Evolutionary conservation across 2,113 vertebrate species (phyloP), one percentile per base, ranked within the genome.

Genomic region (Notothenia coriiceps): DNA sequence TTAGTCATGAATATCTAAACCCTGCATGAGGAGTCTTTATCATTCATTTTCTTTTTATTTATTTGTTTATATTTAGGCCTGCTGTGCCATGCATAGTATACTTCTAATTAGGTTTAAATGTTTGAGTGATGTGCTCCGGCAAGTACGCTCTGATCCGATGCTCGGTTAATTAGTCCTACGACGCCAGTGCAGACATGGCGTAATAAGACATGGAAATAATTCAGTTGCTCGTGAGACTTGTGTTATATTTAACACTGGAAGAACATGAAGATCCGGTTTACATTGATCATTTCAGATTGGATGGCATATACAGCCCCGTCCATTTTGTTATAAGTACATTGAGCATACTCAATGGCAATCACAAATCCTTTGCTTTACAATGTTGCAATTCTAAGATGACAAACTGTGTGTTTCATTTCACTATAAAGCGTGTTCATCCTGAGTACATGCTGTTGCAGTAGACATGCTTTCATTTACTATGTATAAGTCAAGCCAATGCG

Each of bases 61-160:
- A 70, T 89, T 86, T 90, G 35, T 40, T 40, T 40, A 51, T 86
- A 83, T 76, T 22, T 60, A 43, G 56, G 47, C 22, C 67, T 10
- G 1, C 13, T 57, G 77, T 57, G 76, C 64, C 74, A 68, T 68
- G 77, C 61, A 60, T 83, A 77, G 60, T 70, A 83, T 67, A 65
- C 60, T 60, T 52, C 81, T 88, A 81, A 91, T 91, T 88, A 69
- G 67, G 72, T 87, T 70, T 70, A 91, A 91, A 88, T 74, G 77
- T 93, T 72, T 86, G 77, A 90, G 60, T 74, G 91, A 92, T 89
- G 74, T 85, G 78, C 75, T 60, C 63, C 75, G 64, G 84, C 74
- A 73, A 81, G 80, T 79, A 56, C 55, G 74, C 66, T 86, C 62
- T 67, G 61, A 72, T 83, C 79, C 29, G 49, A 57, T 54, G 68